A percentile compares a stretch with the other conserved stretches of the same genome.
These are phyloP conservation scores for Thymelicus lineola DNA, from an alignment of 2,888 invertebrate genomes.

Conservation along the genomic window DNA sequence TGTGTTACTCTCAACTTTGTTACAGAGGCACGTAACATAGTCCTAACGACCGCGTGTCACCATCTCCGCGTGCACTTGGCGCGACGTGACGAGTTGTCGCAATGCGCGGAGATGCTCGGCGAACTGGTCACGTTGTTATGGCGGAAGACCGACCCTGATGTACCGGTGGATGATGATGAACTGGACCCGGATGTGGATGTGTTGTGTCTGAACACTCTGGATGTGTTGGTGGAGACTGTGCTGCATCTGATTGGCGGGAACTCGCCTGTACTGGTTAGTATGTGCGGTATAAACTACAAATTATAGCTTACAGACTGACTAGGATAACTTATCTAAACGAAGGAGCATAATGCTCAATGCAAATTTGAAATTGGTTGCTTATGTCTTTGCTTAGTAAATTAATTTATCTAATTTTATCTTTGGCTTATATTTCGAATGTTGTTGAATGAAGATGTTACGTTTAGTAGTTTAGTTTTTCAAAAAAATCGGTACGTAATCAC, in stretches of 20 bases:
- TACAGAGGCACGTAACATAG: conserved; percentile 92
- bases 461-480: too few relatives aligned
- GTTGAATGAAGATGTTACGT: too few relatives aligned
- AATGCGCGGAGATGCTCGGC: conserved; percentile 94
- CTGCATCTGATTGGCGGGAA: conserved; percentile 92
- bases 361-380: too few relatives aligned
- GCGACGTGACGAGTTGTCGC: conserved; percentile 91
- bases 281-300: too few relatives aligned
- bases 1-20: background rate
- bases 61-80: conserved; percentile 93
- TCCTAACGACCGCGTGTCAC: conserved; percentile 93
- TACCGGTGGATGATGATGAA: conserved; percentile 70
- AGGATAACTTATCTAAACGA: too few relatives aligned
- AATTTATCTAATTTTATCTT: too few relatives aligned
- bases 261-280: conserved; percentile 86
- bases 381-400: too few relatives aligned
- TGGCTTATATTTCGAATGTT: too few relatives aligned
- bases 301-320: too few relatives aligned
- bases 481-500: too few relatives aligned
- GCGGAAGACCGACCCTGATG: conserved; percentile 78
- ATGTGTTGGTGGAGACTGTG: conserved; percentile 94
- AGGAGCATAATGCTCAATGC: too few relatives aligned
- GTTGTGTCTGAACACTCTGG: conserved; percentile 91
- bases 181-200: conserved; percentile 91
- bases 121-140: conserved; percentile 89